Base-by-base conservation (phyloP, 2,113 vertebrate species). In the Oostethus manadensis region DNA sequence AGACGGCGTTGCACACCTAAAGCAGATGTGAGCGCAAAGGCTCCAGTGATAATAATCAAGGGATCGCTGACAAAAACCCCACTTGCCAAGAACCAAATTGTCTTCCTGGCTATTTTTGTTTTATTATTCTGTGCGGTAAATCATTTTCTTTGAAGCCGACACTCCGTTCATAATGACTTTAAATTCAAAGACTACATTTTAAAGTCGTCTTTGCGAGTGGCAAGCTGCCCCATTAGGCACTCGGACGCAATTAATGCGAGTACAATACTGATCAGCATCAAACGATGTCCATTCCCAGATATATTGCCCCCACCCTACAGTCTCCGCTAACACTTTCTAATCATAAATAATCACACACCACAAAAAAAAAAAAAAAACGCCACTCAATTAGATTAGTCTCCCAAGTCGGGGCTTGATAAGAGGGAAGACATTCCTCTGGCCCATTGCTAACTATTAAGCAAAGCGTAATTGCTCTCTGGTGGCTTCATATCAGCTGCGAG, bases 391-490 rank as follows among this genome's bases (percentile, higher is more conserved):
- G 80, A 89, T 87, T 83, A 86, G 77, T 87, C 86, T 90, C 84
- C 81, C 82, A 89, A 84, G 87, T 86, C 81, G 72, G 73, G 77
- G 80, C 74, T 80, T 89, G 83, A 83, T 64, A 62, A 66, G 78
- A 74, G 69, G 81, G 71, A 83, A 83, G 81, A 72, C 75, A 80
- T 71, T 84, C 71, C 82, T 87, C 80, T 80, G 68, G 83, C 84
- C 81, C 83, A 86, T 81, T 67, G 79, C 83, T 89, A 88, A 90
- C 88, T 89, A 89, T 86, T 77, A 78, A 83, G 82, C 86, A 78
- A 84, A 86, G 76, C 67, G 15, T 91, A 91, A 90, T 91, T 91
- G 89, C 90, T 89, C 89, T 91, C 89, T 74, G 63, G 88, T 90
- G 89, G 83, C 84, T 89, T 87, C 82, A 83, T 88, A 83, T 78